Conservation (phyloP, 53 echinoderm and acorn worm species). For the Arbacia lixula region DNA sequence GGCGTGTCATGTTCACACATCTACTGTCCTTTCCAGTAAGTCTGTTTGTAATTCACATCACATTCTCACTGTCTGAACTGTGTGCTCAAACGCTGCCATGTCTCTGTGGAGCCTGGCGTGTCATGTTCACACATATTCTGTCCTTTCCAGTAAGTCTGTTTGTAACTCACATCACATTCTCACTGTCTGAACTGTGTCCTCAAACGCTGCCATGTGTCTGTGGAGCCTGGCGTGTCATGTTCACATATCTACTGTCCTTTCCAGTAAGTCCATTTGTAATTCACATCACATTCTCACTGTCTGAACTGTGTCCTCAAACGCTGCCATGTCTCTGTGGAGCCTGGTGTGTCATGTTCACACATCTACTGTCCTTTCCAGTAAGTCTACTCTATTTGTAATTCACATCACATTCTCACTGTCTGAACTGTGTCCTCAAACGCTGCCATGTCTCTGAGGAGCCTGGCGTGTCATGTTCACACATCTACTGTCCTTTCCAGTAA, state of each 20-base stretch:
- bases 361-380: slow-evolving; percentile 42
- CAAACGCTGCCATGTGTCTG: slow-evolving; percentile 37
- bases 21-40: not conserved
- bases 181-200: slow-evolving; percentile 33
- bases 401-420: not conserved
- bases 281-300: slow-evolving; percentile 31
- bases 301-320: slow-evolving; percentile 27
- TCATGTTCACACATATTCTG: not conserved
- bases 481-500: not conserved
- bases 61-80: not conserved
- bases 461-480: not conserved
- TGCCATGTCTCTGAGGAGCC: not conserved
- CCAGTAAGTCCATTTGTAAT: slow-evolving; percentile 9
- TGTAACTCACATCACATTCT: too few relatives aligned
- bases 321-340: slow-evolving; percentile 34
- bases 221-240: slow-evolving; percentile 38
- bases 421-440: not conserved
- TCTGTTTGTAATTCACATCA: too few relatives aligned
- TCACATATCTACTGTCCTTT: slow-evolving; percentile 36
- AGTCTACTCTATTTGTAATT: too few relatives aligned
- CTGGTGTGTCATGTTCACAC: slow-evolving; percentile 32
- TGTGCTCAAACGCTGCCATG: not conserved
- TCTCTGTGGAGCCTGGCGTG: not conserved
- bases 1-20: not conserved
- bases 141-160: not conserved